Base-by-base conservation (phyloP, 2,797 vertebrate genomes). In the Rousettus madagascariensis region DNA sequence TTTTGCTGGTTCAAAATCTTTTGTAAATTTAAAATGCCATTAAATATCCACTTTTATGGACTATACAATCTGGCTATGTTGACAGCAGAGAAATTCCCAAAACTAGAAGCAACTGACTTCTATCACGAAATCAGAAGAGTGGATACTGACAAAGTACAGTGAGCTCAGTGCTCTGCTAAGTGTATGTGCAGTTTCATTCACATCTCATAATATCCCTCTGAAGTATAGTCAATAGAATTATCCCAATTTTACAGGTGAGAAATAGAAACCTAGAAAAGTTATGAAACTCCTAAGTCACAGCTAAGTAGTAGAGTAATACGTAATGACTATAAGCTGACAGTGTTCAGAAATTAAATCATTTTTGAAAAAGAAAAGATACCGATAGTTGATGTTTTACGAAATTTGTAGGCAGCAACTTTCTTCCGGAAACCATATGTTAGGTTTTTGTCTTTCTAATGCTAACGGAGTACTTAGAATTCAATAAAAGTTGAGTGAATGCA, bases 1-100 rank as follows among this genome's bases (percentile, higher is more conserved):
- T 87, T 84, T 89, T 95, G 28, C 20, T 86, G 38, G 30, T 80
- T 94, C 26, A 69, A 28, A 59, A 46, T 90, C 30, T 65, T 84
- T 80, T 88, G 4, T 83, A 83, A 90, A 75, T 78, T 63, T 95
- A 68, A 92, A 95, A 90, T 3, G 1, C n/a, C 41, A 41, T 75
- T 84, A 46, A 71, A 33, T 55, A 41, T 33, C 33, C n/a, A 55
- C n/a, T 78, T 77, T 41, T 77, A 13, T 28, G 68, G 30, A 69
- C 20, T 83, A 15, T 95, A 19, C 36, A 74, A 0, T 68, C 77
- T 83, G 75, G 43, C 90, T 83, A 17, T 78, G 13, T 78, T 89
- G 9, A 89, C 36, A 86, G 30, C 46, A 69, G 79, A 72, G 46
- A 78, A 86, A 53, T 78, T 79, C 79, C 19, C 51, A 41, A 79